phyloP scores from a whole-genome alignment of 2,113 vertebrate genomes.

The Osmerus mordax region DNA sequence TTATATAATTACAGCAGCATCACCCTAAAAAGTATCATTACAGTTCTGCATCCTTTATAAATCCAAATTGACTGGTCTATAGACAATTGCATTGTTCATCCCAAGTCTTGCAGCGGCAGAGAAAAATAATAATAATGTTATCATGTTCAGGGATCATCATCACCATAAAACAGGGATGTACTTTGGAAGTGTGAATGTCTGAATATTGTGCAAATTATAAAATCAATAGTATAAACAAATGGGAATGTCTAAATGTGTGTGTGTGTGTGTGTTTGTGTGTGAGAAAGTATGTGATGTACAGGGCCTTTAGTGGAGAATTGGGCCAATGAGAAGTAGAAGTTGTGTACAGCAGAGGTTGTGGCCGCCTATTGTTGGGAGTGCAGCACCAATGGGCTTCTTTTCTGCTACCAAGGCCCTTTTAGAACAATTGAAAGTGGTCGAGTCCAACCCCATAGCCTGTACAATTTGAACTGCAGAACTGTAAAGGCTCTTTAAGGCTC shows the following conservation, averaged over 20 bases:
- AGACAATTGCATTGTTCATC: neutral
- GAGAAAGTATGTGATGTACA: too few species aligned
- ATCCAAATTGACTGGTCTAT: conserved; percentile 16
- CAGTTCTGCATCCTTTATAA: conserved; percentile 1
- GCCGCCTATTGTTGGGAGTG: neutral
- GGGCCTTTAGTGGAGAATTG: too few species aligned
- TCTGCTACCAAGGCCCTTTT: conserved; percentile 4
- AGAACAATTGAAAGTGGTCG: neutral
- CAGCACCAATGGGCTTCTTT: neutral
- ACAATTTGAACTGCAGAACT: neutral
- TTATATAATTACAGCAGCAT: conserved; percentile 21
- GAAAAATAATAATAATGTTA: too few species aligned
- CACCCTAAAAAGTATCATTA: conserved; percentile 3
- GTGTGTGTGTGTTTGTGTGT: too few species aligned
- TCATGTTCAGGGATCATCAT: too few species aligned
- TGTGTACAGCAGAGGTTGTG: conserved; percentile 16
- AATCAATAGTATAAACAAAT: too few species aligned
- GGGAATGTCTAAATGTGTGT: too few species aligned
- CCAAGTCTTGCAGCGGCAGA: too few species aligned
- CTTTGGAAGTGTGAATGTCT: too few species aligned
- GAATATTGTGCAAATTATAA: too few species aligned
- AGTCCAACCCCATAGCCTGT: neutral
- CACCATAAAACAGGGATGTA: too few species aligned
- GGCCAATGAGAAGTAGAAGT: conserved; percentile 8
- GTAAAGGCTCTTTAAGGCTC: neutral